These are phyloP conservation scores for Cossypha caffra DNA, from an alignment of 2,797 vertebrate species.

Conservation along the genomic window DNA sequence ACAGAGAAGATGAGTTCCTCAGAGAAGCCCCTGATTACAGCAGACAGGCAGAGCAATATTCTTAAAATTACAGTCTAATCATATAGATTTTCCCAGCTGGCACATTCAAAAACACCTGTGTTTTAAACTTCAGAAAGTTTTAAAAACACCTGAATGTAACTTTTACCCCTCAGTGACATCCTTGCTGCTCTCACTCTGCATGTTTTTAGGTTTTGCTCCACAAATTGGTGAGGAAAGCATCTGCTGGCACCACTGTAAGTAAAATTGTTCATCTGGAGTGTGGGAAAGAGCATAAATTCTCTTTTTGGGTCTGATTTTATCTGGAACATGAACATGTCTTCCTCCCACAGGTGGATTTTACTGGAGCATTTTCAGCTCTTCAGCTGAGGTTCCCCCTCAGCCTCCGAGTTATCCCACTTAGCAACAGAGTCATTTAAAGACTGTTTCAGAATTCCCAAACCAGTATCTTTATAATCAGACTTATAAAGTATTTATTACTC, in stretches of 20 bases:
- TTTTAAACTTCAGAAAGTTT: neutral
- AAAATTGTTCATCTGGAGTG: neutral
- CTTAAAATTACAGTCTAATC: neutral
- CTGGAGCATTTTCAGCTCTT: neutral
- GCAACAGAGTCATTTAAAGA: neutral
- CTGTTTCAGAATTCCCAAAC: neutral
- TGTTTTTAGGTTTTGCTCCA: neutral
- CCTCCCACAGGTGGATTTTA: neutral
- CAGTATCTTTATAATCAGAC: neutral
- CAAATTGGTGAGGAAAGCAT: rapidly evolving
- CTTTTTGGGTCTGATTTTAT: neutral
- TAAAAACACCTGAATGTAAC: neutral
- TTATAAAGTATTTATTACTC: neutral
- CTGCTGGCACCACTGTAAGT: neutral
- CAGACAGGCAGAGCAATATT: neutral
- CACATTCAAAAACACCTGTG: neutral
- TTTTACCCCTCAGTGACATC: neutral
- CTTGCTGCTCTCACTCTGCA: neutral
- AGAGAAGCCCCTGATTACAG: neutral
- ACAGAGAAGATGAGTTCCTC: neutral
- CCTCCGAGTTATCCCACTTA: neutral
- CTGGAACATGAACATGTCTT: neutral
- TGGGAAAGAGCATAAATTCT: neutral
- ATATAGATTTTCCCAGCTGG: neutral
- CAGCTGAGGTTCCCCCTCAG: neutral